Percentiles rank a stretch among this genome's conserved stretches.
phyloP scores from a whole-genome alignment of 2,113 vertebrate species.

The Martes martes region DNA sequence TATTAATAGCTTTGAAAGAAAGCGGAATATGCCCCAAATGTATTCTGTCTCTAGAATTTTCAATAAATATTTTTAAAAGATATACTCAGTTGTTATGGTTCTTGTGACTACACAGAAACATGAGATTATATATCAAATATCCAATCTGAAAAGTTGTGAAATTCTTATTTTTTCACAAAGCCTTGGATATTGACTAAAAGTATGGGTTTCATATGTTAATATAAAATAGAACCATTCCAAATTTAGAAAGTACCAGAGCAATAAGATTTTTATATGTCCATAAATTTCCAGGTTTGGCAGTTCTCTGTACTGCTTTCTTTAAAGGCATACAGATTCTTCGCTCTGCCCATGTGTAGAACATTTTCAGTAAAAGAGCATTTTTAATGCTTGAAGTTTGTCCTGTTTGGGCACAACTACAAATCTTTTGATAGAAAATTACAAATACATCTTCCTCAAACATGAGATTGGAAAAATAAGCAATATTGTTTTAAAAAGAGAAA shows the following conservation, averaged over 20 bases:
- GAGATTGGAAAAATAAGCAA: conserved; percentile 1
- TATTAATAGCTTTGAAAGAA: conserved; percentile 31
- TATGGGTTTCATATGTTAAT: neutral
- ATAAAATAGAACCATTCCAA: conserved; percentile 39
- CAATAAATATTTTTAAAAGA: neutral
- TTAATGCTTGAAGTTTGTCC: neutral
- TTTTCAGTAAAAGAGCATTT: neutral
- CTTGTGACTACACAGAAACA: neutral
- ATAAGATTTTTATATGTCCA: neutral
- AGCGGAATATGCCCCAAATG: neutral
- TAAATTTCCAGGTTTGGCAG: neutral
- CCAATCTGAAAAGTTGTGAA: neutral
- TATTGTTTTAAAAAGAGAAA: conserved; percentile 29
- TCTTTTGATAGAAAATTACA: neutral
- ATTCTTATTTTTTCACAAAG: conserved; percentile 28
- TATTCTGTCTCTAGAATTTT: conserved; percentile 37
- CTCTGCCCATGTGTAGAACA: neutral
- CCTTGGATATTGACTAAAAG: neutral
- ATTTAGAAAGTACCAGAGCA: neutral
- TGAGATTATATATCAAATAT: conserved; percentile 28
- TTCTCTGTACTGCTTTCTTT: conserved; percentile 6
- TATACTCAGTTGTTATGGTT: neutral
- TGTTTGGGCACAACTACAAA: neutral
- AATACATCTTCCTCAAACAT: conserved; percentile 11
- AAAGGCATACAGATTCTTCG: conserved; percentile 3